These are phyloP conservation scores for Hypercompe scribonia DNA, from an alignment of 2,888 invertebrate species.

Conservation along the genomic window DNA sequence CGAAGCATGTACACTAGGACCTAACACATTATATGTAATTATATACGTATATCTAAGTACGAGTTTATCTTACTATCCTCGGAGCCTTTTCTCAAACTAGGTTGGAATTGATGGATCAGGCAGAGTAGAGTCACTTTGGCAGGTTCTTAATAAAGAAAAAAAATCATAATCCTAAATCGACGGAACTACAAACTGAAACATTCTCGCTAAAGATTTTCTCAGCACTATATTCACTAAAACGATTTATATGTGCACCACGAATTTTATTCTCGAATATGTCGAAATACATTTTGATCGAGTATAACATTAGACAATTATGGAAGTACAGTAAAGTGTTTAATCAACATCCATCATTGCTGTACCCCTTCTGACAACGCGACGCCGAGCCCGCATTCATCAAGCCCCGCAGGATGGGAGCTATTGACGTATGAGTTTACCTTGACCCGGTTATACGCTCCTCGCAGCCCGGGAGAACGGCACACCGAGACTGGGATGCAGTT, in stretches of 20 bases:
- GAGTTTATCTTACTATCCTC: too few relatives aligned
- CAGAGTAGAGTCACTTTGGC: too few relatives aligned
- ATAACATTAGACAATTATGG: neutral
- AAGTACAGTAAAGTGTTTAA: neutral
- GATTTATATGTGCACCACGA: neutral
- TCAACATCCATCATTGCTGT: slow-evolving; percentile 12
- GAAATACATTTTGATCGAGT: neutral
- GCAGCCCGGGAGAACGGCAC: slow-evolving; percentile 10
- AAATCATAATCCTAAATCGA: neutral
- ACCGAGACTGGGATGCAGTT: neutral
- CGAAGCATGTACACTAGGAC: too few relatives aligned
- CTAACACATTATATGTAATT: too few relatives aligned
- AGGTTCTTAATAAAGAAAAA: too few relatives aligned
- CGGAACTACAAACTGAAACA: neutral
- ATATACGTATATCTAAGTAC: too few relatives aligned
- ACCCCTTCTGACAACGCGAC: neutral
- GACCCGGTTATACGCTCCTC: slow-evolving; percentile 19
- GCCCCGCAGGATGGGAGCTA: slow-evolving; percentile 35
- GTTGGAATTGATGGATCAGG: too few relatives aligned
- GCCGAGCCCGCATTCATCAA: slow-evolving; percentile 20
- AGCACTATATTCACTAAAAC: neutral
- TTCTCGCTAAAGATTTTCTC: neutral
- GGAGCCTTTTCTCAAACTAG: too few relatives aligned
- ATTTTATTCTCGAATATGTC: neutral
- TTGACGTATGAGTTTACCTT: slow-evolving; percentile 37